These are phyloP conservation scores for Pantherophis alleghaniensis DNA, from an alignment of 2,797 vertebrate genomes.

Conservation along the genomic window DNA sequence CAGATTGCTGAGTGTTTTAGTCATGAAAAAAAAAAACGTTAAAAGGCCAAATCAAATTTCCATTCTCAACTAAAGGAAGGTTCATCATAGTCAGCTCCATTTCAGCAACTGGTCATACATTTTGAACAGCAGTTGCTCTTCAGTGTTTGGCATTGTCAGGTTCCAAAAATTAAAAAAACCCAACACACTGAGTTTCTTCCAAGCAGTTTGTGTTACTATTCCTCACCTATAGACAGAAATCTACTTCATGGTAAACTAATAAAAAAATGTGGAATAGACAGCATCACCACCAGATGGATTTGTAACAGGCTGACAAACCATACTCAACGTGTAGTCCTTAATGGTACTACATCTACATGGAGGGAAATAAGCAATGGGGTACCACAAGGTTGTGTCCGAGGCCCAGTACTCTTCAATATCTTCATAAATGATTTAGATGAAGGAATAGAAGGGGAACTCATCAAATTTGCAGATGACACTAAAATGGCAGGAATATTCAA, in stretches of 20 bases:
- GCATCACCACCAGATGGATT: background rate
- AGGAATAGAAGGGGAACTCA: too few species aligned
- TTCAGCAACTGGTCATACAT: background rate
- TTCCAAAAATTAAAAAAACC: background rate
- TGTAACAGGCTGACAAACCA: too few species aligned
- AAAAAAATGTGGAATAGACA: background rate
- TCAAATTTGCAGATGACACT: too few species aligned
- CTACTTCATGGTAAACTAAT: background rate
- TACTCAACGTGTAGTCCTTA: too few species aligned
- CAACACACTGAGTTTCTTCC: background rate
- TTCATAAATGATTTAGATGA: too few species aligned
- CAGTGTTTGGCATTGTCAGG: background rate
- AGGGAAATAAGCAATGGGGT: too few species aligned
- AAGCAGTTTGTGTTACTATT: background rate
- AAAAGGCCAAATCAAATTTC: slow-evolving; percentile 4
- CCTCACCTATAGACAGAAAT: background rate
- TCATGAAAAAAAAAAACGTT: slow-evolving; percentile 7
- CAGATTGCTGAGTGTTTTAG: background rate
- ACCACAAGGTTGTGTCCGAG: too few species aligned
- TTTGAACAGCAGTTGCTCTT: background rate
- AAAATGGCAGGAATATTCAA: too few species aligned
- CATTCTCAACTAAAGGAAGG: slow-evolving; percentile 5
- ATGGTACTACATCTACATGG: too few species aligned
- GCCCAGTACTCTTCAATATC: too few species aligned
- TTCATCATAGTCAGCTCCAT: background rate